These are phyloP conservation scores for Halcyon badia DNA, from an alignment of 2,797 vertebrate species.

Conservation along the genomic window DNA sequence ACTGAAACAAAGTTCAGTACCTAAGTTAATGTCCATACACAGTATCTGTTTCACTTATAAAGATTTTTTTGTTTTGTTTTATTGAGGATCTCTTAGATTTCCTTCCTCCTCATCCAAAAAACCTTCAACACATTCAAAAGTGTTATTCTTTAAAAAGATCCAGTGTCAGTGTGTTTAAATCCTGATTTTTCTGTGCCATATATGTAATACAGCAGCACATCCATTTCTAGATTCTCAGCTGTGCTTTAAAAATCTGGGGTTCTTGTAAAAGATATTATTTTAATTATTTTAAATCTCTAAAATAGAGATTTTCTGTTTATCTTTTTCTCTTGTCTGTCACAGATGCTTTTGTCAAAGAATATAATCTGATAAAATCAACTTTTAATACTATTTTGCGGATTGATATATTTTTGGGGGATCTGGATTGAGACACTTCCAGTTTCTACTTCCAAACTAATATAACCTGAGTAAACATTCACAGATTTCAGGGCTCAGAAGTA, in stretches of 20 bases:
- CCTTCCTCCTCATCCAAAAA: not conserved
- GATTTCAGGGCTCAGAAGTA: not conserved
- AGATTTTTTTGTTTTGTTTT: not conserved
- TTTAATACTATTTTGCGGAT: not conserved
- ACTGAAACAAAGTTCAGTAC: not conserved
- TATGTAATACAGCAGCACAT: not conserved
- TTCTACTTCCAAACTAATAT: not conserved
- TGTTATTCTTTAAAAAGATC: not conserved
- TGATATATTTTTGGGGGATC: not conserved
- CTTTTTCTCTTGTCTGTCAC: not conserved
- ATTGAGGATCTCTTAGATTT: not conserved
- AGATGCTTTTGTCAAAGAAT: not conserved
- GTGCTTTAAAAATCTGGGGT: not conserved
- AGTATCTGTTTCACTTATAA: not conserved
- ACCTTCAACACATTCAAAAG: not conserved
- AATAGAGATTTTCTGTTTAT: not conserved
- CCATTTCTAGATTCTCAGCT: not conserved
- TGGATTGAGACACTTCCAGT: not conserved
- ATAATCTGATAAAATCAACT: not conserved
- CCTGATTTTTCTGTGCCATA: not conserved
- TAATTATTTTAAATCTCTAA: not conserved
- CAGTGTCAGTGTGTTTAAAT: not conserved
- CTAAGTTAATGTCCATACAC: not conserved
- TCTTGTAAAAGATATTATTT: not conserved
- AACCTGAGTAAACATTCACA: not conserved